Evolutionary conservation across 2,797 vertebrate genomes (phyloP), one percentile per base, ranked within the genome.

Genomic region (Halcyon smyrnensis): DNA sequence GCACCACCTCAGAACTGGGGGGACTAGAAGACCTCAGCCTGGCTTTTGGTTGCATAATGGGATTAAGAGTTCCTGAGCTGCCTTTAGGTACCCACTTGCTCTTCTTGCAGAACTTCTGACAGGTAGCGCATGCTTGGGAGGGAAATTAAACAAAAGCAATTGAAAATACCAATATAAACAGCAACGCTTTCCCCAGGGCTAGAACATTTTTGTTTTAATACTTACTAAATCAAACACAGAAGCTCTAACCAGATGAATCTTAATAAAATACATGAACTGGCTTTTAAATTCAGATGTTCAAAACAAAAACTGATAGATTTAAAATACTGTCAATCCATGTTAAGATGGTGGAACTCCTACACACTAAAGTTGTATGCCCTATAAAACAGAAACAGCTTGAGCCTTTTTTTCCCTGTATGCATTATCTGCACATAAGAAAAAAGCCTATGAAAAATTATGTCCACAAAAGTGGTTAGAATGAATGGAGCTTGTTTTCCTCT

Each of bases 221-320:
- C 46, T 76, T 27, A 51, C 5, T 50, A 75, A 69, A 75, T 60
- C 36, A 85, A 86, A 93, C 70, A 7, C 64, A 95, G 60, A 84
- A 79, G 50, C 41, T 79, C 43, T 36, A 88, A 74, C 8, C 36
- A 80, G 57, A 73, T 62, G 74, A 89, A 75, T 70, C n/a, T 80
- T 46, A 79, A 21, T 30, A 37, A 71, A 89, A 15, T 32, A 70
- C 10, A 12, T 34, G 46, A 91, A 65, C 41, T 21, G 34, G 39
- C 27, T 91, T 90, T 88, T 82, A 67, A 88, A 92, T 69, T 79
- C n/a, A 46, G 17, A 27, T 10, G 13, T 62, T 93, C 88, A 71
- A 54, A 84, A 17, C 11, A 75, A 80, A 84, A 93, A 68, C 25
- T 34, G 56, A 77, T 56, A 57, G 63, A 57, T 71, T 37, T 53